Conservation (phyloP, 2,797 vertebrate species). For the Helostoma temminkii region DNA sequence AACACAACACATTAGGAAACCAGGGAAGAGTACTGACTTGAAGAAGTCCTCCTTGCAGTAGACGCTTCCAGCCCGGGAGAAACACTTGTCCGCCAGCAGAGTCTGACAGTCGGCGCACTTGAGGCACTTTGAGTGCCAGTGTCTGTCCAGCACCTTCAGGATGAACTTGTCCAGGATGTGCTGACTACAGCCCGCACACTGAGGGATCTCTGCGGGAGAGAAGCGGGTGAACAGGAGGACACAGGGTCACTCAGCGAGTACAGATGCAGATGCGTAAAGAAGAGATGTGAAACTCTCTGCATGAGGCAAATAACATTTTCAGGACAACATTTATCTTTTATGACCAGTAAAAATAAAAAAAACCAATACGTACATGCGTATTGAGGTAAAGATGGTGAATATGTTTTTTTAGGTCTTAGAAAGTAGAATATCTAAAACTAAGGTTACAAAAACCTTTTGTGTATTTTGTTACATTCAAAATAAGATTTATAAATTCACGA, state of each 20-base stretch:
- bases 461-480: background rate
- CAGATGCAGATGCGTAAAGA: background rate
- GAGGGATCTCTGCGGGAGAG: conserved; percentile 91
- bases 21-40: conserved; percentile 88
- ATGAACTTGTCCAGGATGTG: conserved; percentile 99
- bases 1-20: background rate
- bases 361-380: background rate
- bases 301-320: background rate
- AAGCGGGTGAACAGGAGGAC: background rate
- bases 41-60: conserved; percentile 99
- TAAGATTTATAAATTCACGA: background rate
- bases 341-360: background rate
- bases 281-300: too few relatives aligned
- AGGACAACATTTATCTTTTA: background rate
- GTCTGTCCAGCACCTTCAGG: conserved; percentile 97
- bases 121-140: conserved; percentile 99
- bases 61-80: conserved; percentile 94
- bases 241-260: background rate
- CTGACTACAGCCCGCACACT: conserved; percentile 97
- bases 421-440: background rate
- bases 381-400: background rate
- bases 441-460: background rate
- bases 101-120: conserved; percentile 98
- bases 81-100: conserved; percentile 95
- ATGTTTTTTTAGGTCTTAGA: too few relatives aligned